phyloP scores from a whole-genome alignment of 2,888 invertebrate species.

The Dorcus hopei region DNA sequence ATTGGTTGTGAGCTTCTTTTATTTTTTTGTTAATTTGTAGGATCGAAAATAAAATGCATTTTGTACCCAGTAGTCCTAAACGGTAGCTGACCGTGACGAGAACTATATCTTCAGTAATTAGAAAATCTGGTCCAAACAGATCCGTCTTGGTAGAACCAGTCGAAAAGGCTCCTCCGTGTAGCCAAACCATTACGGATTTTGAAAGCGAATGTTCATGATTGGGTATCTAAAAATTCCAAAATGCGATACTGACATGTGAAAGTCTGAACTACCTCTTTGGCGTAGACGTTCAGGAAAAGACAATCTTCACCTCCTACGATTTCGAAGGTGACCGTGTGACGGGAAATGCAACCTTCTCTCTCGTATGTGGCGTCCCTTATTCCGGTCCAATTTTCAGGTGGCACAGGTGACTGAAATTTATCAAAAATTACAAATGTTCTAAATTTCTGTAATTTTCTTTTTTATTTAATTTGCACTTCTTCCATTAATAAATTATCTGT shows the following conservation, averaged over 20 bases:
- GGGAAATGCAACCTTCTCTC: conserved; percentile 40
- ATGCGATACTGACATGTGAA: not conserved
- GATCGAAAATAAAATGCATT: not conserved
- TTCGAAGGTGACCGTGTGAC: conserved; percentile 40
- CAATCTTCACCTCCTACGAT: conserved; percentile 55
- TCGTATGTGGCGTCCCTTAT: conserved; percentile 42
- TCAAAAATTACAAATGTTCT: no score
- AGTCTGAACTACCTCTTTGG: conserved; percentile 36
- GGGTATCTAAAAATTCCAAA: not conserved
- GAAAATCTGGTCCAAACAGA: conserved; percentile 42
- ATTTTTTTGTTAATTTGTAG: not conserved
- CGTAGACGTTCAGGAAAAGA: conserved; percentile 33
- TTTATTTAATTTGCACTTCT: no score
- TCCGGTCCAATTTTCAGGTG: conserved; percentile 43
- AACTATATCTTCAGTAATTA: conserved; percentile 44
- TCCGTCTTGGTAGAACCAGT: conserved; percentile 40
- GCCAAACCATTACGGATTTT: conserved; percentile 48
- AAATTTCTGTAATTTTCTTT: no score
- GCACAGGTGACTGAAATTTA: conserved; percentile 39
- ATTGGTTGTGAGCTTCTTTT: not conserved
- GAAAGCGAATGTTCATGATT: not conserved
- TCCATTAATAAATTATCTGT: no score
- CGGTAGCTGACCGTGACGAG: conserved; percentile 44
- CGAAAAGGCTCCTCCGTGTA: conserved; percentile 48
- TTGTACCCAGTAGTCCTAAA: conserved; percentile 22